Conservation (phyloP, 2,888 invertebrate genomes). For the Sericinus montela region DNA sequence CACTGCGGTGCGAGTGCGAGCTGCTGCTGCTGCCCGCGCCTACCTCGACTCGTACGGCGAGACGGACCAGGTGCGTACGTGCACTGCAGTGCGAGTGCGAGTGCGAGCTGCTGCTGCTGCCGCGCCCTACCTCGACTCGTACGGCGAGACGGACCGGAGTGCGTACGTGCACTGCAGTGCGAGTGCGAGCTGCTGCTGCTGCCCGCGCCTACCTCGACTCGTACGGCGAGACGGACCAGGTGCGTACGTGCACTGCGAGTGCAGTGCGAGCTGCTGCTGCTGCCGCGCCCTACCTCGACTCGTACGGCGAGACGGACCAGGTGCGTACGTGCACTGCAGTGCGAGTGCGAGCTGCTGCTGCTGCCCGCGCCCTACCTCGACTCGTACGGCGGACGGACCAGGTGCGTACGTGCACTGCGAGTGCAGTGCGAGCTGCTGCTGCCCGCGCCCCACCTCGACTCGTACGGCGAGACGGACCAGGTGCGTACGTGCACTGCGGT, state of each 20-base stretch:
- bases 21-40: constrained; percentile 84
- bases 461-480: constrained; percentile 92
- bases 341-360: constrained; percentile 97
- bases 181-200: constrained; percentile 77
- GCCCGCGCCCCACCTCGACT: constrained; percentile 97
- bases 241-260: constrained; percentile 81
- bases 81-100: no score
- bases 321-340: constrained; percentile 24
- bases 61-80: no score
- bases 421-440: constrained; percentile 95
- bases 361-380: constrained; percentile 41
- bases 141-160: not conserved
- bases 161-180: not conserved
- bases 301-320: constrained; percentile 92
- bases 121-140: not conserved
- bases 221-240: not conserved
- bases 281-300: constrained; percentile 97
- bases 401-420: constrained; percentile 77
- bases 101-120: no score
- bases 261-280: constrained; percentile 93
- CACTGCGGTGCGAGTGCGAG: constrained; percentile 2
- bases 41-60: constrained; percentile 35
- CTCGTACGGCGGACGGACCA: not conserved
- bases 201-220: constrained; percentile 63
- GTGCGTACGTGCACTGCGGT: constrained; percentile 18